Evolutionary conservation across 2,797 vertebrate species (phyloP).

Genomic region (Gambelia wislizenii): DNA sequence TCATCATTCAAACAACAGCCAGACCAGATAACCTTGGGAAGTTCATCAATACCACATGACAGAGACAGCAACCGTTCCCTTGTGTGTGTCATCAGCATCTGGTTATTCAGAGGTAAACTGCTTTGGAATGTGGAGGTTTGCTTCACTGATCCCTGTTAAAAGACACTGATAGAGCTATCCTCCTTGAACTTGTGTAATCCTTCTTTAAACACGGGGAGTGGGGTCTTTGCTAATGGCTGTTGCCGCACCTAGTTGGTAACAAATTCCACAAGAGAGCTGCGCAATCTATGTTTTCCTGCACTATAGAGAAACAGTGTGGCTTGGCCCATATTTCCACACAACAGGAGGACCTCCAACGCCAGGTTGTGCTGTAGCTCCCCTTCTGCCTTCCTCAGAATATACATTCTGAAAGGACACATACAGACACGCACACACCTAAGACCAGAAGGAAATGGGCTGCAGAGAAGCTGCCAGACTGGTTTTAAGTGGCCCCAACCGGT

Average conservation of each 20-base stretch:
- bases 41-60: background rate
- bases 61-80: background rate
- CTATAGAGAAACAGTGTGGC: no score
- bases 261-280: background rate
- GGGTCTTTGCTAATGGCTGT: background rate
- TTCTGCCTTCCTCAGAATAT: background rate
- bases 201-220: background rate
- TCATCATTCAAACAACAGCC: background rate
- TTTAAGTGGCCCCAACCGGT: slow-evolving; percentile 22
- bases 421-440: background rate
- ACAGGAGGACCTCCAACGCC: background rate
- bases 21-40: background rate
- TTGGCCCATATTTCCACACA: background rate
- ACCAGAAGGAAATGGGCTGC: background rate
- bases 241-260: background rate
- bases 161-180: background rate
- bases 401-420: background rate
- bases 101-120: background rate
- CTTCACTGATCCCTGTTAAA: background rate
- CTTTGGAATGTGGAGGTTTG: background rate
- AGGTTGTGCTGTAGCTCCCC: background rate
- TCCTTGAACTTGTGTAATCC: background rate
- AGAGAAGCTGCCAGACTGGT: slow-evolving; percentile 10
- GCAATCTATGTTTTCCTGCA: background rate
- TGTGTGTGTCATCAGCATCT: background rate